These are phyloP conservation scores for Celastrina argiolus DNA, from an alignment of 2,888 invertebrate genomes.

Conservation along the genomic window DNA sequence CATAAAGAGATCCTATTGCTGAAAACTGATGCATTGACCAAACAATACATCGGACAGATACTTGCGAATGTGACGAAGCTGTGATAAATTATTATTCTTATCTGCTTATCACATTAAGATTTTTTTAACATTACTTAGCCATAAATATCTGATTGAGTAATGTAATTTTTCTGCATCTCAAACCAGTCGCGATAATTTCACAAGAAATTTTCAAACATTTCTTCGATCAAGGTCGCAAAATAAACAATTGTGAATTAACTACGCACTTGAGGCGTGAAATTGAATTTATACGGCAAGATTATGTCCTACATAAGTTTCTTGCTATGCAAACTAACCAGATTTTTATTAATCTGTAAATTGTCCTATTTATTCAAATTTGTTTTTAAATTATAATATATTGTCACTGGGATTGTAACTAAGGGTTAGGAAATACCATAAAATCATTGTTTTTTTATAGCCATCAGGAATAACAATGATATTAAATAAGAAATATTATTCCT, in stretches of 20 bases:
- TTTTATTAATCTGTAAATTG: neutral
- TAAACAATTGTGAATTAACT: conserved; percentile 20
- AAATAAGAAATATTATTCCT: too few relatives aligned
- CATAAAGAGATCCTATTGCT: neutral
- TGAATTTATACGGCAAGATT: conserved; percentile 5
- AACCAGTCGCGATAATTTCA: neutral
- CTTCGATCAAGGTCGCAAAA: conserved; percentile 20
- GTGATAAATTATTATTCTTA: neutral
- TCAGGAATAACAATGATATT: too few relatives aligned
- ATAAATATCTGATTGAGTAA: too few relatives aligned
- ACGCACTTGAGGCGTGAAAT: conserved; percentile 20
- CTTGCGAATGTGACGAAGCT: neutral
- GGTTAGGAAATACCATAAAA: too few relatives aligned
- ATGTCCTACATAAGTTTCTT: neutral
- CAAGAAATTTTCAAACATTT: conserved; percentile 1
- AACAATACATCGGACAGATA: neutral
- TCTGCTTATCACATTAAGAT: too few relatives aligned
- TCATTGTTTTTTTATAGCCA: too few relatives aligned
- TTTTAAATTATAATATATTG: neutral
- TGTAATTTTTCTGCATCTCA: neutral
- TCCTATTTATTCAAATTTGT: neutral
- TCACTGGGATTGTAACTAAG: neutral
- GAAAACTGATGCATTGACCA: neutral
- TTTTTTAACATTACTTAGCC: too few relatives aligned
- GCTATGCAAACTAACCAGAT: neutral